phyloP scores from a whole-genome alignment of 2,113 vertebrate genomes.

The Anguilla japonica region DNA sequence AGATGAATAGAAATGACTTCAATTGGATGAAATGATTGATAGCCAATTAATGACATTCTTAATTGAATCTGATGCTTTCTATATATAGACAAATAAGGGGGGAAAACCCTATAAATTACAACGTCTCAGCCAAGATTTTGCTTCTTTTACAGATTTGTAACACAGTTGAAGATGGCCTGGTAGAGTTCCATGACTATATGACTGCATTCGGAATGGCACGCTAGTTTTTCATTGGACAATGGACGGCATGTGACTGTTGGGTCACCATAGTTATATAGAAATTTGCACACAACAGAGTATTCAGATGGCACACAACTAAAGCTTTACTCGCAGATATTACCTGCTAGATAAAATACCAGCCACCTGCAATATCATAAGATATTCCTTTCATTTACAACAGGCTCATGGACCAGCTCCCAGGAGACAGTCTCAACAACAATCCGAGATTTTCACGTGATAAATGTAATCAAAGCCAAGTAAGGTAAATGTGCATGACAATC shows the following conservation, averaged over 20 bases:
- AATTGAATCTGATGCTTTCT: background rate
- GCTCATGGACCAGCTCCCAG: background rate
- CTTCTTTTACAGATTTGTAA: background rate
- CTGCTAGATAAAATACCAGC: background rate
- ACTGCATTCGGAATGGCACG: no score
- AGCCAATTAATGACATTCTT: background rate
- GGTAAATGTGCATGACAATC: background rate
- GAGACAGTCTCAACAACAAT: no score
- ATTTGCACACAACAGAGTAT: no score
- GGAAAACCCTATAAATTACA: background rate
- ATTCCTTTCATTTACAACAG: background rate
- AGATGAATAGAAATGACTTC: background rate
- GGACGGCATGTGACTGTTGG: no score
- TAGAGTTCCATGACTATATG: no score
- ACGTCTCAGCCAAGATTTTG: background rate
- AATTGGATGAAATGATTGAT: background rate
- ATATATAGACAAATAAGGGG: background rate
- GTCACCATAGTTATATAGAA: no score
- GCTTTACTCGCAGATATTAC: no score
- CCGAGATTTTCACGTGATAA: background rate
- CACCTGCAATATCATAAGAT: background rate
- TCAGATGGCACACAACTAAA: no score
- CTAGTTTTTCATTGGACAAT: no score
- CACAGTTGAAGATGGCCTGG: no score
- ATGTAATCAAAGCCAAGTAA: background rate